Base-by-base conservation (phyloP, 2,888 invertebrate species). In the Polydrusus tereticollis region DNA sequence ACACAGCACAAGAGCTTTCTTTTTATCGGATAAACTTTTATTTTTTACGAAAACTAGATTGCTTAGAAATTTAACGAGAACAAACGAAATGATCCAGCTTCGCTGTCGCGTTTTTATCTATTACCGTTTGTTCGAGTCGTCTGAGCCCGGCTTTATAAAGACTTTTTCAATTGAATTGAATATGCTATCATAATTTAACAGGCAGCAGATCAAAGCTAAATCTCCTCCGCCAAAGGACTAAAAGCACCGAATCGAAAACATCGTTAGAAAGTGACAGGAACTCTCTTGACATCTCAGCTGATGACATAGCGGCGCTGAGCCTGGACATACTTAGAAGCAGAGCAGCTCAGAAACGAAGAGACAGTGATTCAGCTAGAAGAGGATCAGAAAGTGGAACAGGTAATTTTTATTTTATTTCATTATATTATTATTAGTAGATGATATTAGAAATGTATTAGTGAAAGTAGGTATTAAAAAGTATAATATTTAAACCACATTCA, bases 211-310 rank as follows among this genome's bases (percentile, higher is more conserved):
- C 81, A 72, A 79, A 79, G 20, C 66, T 83, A 63, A 80, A 82
- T 50, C 62, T 83, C 2, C 72, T 83, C 50, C 80, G 83, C 12
- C 84, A 84, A 2, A 80, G 89, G 38, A 90, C 89, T 62, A 85
- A 86, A 47, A 89, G 89, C 14, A 87, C 88, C 0, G 90, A 90
- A 72, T 90, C 89, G 74, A 89, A 89, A 77, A 82, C 83, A 59
- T 85, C 85, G 3, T 76, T 80, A 6, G 84, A 84, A 59, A 83
- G 83, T 68, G 78, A 77, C 3, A 78, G 78, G 60, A 82, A 80
- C 45, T 80, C 79, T 1, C 79, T 81, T 52, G 81, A 82, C 55
- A 76, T 84, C 0, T 82, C 83, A 1, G 79, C 81, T 1, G 84
- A 85, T 72, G 84, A 84, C 69, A 75, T 84, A 23, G 84, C 83